phyloP scores from a whole-genome alignment of 2,797 vertebrate genomes.

The Gymnothorax javanicus region DNA sequence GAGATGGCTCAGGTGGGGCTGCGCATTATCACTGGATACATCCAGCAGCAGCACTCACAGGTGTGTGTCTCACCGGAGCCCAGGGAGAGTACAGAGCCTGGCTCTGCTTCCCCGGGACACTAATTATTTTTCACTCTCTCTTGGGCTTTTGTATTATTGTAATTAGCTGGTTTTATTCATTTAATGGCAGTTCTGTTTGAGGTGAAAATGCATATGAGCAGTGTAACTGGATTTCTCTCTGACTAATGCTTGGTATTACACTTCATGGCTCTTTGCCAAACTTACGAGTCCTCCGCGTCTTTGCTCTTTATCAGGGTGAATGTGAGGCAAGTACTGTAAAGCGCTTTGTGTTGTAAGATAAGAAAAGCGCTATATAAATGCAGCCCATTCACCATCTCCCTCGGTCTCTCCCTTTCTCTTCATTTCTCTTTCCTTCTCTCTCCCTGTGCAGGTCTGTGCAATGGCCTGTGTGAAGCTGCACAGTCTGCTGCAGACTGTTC shows the following conservation, averaged over 20 bases:
- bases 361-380: no score
- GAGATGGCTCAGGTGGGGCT: constrained; percentile 95
- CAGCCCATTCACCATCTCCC: no score
- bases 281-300: no score
- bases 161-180: not conserved
- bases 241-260: not conserved
- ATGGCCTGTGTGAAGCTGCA: constrained; percentile 94
- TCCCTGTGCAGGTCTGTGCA: constrained; percentile 77
- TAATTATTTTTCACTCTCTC: not conserved
- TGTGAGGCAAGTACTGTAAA: no score
- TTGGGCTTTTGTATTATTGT: not conserved
- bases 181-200: not conserved
- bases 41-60: constrained; percentile 87
- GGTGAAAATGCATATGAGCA: not conserved
- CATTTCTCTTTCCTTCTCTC: not conserved
- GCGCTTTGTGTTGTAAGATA: no score
- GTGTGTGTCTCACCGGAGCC: constrained; percentile 55
- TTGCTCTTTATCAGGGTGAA: no score
- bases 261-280: not conserved
- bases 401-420: not conserved
- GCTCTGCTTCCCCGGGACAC: not conserved
- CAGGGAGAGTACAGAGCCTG: not conserved
- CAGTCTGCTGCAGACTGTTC: constrained; percentile 84
- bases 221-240: not conserved
- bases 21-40: constrained; percentile 87